Conservation (phyloP, 2,113 vertebrate species). For the Planiliza haematocheilus region DNA sequence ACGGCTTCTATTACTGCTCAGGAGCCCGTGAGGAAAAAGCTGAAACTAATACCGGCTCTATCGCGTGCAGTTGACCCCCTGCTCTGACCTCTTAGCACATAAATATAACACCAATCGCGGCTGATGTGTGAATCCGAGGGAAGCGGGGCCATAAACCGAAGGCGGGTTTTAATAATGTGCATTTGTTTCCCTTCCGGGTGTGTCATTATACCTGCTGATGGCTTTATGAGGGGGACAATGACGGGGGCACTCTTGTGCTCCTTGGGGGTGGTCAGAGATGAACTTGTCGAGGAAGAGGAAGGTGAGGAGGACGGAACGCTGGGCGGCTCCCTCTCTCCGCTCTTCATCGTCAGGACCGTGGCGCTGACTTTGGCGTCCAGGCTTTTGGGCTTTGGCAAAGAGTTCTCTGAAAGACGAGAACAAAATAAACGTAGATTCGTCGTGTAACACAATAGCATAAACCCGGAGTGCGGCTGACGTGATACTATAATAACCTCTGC, state of each 20-base stretch:
- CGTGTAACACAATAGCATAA: not conserved
- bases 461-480: not conserved
- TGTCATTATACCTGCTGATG: slow-evolving; percentile 80
- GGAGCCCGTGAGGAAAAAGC: slow-evolving; percentile 2
- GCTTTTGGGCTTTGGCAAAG: slow-evolving; percentile 75
- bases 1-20: slow-evolving; percentile 13
- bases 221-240: slow-evolving; percentile 84
- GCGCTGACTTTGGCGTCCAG: slow-evolving; percentile 70
- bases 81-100: slow-evolving; percentile 9
- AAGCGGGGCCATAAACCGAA: not conserved
- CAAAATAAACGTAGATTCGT: slow-evolving; percentile 32
- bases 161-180: not conserved
- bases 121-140: slow-evolving; percentile 3
- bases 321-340: slow-evolving; percentile 69
- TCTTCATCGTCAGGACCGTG: slow-evolving; percentile 70
- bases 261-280: slow-evolving; percentile 69
- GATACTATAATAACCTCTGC: slow-evolving; percentile 35
- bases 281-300: slow-evolving; percentile 76
- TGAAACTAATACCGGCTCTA: slow-evolving; percentile 16
- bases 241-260: slow-evolving; percentile 80
- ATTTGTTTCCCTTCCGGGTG: not conserved
- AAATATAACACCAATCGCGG: not conserved
- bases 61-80: slow-evolving; percentile 7
- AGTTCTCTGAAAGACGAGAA: slow-evolving; percentile 77
- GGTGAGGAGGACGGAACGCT: slow-evolving; percentile 73